Conservation (phyloP, 2,888 invertebrate genomes). For the Euproctis similis region DNA sequence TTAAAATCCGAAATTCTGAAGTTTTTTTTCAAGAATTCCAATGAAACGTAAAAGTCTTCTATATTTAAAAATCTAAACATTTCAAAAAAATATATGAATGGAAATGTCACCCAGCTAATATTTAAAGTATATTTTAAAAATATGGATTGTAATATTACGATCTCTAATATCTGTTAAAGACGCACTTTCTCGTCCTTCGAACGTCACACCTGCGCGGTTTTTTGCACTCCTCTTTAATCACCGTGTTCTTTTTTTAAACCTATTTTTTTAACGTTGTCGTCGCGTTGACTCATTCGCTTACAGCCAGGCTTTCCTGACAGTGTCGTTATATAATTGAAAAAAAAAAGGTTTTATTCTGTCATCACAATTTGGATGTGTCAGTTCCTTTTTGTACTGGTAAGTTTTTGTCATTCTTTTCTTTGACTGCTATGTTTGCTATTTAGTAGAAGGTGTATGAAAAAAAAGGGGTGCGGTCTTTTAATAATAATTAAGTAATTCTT, state of each 20-base stretch:
- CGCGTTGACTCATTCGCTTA: slow-evolving; percentile 32
- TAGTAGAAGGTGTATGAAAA: no score
- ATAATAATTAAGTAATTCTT: no score
- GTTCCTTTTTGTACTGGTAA: slow-evolving; percentile 12
- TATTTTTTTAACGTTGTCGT: slow-evolving; percentile 23
- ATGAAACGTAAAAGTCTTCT: no score
- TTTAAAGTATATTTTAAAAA: slow-evolving; percentile 3
- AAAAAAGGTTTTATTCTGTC: slow-evolving; percentile 16
- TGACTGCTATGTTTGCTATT: background rate
- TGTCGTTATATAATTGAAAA: slow-evolving; percentile 29
- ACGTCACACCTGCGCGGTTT: slow-evolving; percentile 39
- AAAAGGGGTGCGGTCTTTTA: no score
- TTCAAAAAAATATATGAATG: no score
- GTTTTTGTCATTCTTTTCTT: slow-evolving; percentile 6
- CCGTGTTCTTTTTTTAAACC: slow-evolving; percentile 31
- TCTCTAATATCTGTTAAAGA: slow-evolving; percentile 29
- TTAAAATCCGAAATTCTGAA: no score
- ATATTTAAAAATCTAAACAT: no score
- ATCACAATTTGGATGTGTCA: slow-evolving; percentile 9
- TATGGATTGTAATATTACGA: slow-evolving; percentile 10
- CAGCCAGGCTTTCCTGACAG: slow-evolving; percentile 32
- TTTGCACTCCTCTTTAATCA: slow-evolving; percentile 36
- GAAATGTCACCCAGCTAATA: no score
- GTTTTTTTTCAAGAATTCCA: no score
- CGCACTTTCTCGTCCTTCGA: slow-evolving; percentile 49